Percentiles rank a stretch among this genome's conserved stretches.
Conservation (phyloP, 2,113 vertebrate species). For the Columba livia region DNA sequence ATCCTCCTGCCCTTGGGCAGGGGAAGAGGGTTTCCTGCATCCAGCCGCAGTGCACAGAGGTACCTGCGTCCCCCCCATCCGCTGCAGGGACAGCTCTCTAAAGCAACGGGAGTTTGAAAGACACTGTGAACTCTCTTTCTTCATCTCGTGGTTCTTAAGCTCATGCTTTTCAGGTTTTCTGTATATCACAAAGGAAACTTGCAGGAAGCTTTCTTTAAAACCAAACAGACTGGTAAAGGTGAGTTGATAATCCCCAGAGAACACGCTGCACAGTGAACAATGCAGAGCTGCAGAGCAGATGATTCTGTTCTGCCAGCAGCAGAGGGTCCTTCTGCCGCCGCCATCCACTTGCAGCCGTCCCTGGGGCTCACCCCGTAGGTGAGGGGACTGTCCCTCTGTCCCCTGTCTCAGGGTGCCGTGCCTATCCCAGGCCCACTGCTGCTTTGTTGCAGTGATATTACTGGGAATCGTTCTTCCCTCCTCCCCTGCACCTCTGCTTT, state of each 20-base stretch:
- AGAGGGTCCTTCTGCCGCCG: background rate
- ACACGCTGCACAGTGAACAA: too few relatives aligned
- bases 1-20: background rate
- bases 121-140: background rate
- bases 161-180: background rate
- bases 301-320: background rate
- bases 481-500: background rate
- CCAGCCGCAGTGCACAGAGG: too few relatives aligned
- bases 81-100: background rate
- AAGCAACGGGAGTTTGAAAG: background rate
- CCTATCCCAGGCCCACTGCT: background rate
- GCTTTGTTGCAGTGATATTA: background rate
- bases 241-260: background rate
- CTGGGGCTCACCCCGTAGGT: accelerated
- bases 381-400: background rate
- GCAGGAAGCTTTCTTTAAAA: background rate
- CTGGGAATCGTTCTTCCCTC: accelerated
- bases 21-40: background rate
- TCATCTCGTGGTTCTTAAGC: background rate
- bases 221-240: background rate
- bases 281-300: accelerated
- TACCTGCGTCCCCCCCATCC: background rate
- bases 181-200: background rate
- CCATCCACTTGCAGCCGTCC: background rate
- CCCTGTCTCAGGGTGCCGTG: accelerated